Conservation (phyloP, 1,140 invertebrate genomes). For the Hetaerina americana region DNA sequence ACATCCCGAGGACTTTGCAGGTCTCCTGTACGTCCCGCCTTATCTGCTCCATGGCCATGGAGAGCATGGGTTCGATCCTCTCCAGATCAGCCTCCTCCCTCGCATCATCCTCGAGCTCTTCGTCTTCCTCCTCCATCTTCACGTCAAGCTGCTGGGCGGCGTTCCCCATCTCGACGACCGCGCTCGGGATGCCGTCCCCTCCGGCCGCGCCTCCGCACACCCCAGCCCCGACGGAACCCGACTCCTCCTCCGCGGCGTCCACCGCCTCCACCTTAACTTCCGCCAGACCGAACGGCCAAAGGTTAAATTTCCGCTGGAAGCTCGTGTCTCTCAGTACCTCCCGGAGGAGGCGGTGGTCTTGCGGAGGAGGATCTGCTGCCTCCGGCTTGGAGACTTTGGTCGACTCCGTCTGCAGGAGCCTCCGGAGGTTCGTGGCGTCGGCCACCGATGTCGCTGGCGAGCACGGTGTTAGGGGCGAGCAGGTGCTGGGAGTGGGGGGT, state of each 20-base stretch:
- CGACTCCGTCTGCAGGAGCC: slow-evolving; percentile 23
- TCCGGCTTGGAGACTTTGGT: slow-evolving; percentile 3
- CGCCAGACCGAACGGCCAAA: slow-evolving; percentile 53
- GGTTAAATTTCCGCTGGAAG: slow-evolving; percentile 67
- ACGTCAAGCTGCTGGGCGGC: slow-evolving; percentile 23
- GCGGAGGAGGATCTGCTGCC: slow-evolving; percentile 19
- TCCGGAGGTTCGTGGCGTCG: slow-evolving; percentile 13
- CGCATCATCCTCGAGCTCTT: slow-evolving; percentile 12
- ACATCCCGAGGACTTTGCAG: slow-evolving; percentile 69
- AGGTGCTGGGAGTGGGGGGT: not conserved
- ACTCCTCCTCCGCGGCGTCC: slow-evolving; percentile 7
- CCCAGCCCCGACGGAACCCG: not conserved
- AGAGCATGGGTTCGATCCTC: slow-evolving; percentile 70
- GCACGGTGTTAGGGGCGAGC: not conserved
- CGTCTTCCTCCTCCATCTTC: slow-evolving; percentile 43
- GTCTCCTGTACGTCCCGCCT: slow-evolving; percentile 72
- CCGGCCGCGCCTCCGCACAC: not conserved
- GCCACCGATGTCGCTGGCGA: slow-evolving; percentile 9
- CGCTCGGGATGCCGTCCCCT: slow-evolving; percentile 32
- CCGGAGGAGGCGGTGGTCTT: slow-evolving; percentile 60
- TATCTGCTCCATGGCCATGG: slow-evolving; percentile 71
- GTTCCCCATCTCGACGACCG: slow-evolving; percentile 31
- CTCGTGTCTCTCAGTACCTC: slow-evolving; percentile 68
- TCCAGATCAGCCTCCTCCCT: slow-evolving; percentile 49
- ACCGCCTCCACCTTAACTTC: slow-evolving; percentile 6